Evolutionary conservation across 2,888 invertebrate genomes (phyloP), one percentile per base, ranked within the genome.

Genomic region (Zelleria hepariella): DNA sequence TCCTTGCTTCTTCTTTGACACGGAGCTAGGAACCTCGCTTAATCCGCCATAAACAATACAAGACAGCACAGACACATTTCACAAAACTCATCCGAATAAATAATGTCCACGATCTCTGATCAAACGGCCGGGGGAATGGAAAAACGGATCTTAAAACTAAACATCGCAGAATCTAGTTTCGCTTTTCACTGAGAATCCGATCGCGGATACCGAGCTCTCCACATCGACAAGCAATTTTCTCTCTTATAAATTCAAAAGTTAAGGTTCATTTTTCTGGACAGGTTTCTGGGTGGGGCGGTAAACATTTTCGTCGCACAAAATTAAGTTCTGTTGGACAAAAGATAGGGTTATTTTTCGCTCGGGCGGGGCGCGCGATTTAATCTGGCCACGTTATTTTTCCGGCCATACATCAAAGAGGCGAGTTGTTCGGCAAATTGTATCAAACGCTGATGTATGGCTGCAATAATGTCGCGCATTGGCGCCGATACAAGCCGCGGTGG

Each of bases 391-490:
- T 58, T 58, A 65, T 63, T 64, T 64, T 65, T 63, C 65, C 62
- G 61, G 61, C 60, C 63, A 62, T 62, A 63, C 63, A 63, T 65
- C 65, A 63, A 58, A 59, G 58, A 57, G 56, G 62, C 55, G 58
- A 59, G 49, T 61, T 59, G 42, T 58, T 59, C 59, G 62, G 62
- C 65, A 65, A 65, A 65, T 65, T 65, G 63, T 65, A 64, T 64
- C 63, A 63, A 65, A 54, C 49, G 60, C 59, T 65, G 63, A 65
- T 65, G 63, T 62, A 65, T 63, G 62, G 59, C 27, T 21, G 32
- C 55, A n/a, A 5, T 51, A 51, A 23, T n/a, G 53, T 15, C 25
- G 53, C 58, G 54, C 51, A 42, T 15, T 42, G 32, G 32, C 32
- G 15, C 15, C 32, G 32, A 15, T 15, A 15, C 32, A n/a, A n/a